Evolutionary conservation across 1,140 invertebrate species (phyloP).

Genomic region (Polypedilum pembai): DNA sequence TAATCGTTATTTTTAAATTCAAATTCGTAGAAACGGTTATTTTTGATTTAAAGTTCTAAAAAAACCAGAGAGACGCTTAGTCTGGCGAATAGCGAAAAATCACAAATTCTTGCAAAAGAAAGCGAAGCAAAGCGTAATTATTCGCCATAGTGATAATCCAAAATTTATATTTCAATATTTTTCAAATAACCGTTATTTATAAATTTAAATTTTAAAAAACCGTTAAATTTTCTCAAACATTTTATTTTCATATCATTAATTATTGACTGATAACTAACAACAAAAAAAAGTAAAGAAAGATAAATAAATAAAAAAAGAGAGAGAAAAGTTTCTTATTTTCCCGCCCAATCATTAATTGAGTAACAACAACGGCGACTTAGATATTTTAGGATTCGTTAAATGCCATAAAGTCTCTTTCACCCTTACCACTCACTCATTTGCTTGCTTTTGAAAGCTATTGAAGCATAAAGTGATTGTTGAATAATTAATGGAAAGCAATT

Average conservation of each 20-base stretch:
- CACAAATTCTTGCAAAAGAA: no score
- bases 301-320: not conserved
- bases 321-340: not conserved
- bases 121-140: not conserved
- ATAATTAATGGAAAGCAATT: conserved; percentile 14
- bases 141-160: not conserved
- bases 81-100: no score
- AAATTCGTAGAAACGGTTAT: no score
- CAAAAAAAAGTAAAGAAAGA: not conserved
- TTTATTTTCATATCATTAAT: not conserved
- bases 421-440: not conserved
- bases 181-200: no score
- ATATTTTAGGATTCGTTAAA: not conserved
- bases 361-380: not conserved
- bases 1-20: no score
- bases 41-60: no score
- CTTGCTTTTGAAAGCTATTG: not conserved
- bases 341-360: not conserved
- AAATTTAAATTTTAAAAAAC: no score
- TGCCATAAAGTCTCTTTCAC: not conserved
- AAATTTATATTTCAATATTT: no score
- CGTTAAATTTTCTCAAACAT: not conserved
- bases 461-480: conserved; percentile 18
- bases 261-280: not conserved
- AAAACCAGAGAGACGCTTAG: no score